Percentiles rank a stretch among this genome's conserved stretches.
These are phyloP conservation scores for Malthinus flaveolus DNA, from an alignment of 2,888 invertebrate species.

Conservation along the genomic window DNA sequence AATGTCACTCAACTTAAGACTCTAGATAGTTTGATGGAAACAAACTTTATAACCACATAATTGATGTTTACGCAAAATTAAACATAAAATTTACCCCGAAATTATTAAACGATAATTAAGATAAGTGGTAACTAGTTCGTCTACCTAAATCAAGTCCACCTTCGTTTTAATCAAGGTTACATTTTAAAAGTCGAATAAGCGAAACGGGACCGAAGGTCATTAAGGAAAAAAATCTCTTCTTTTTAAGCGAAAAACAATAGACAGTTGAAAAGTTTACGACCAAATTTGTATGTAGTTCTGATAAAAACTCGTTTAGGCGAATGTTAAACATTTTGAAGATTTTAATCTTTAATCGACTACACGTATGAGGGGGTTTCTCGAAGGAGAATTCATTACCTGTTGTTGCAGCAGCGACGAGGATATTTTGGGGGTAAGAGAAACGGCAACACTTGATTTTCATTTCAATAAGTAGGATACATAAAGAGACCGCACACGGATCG, in stretches of 20 bases:
- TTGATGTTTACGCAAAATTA: too few relatives aligned
- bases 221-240: constrained; percentile 11
- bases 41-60: too few relatives aligned
- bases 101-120: not conserved
- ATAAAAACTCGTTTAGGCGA: constrained; percentile 30
- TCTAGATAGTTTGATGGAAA: too few relatives aligned
- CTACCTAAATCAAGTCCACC: constrained; percentile 9
- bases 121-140: not conserved
- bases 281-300: constrained; percentile 30
- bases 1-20: too few relatives aligned
- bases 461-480: constrained; percentile 15
- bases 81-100: too few relatives aligned
- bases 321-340: constrained; percentile 30
- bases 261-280: constrained; percentile 29
- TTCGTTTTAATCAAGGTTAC: constrained; percentile 20
- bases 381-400: not conserved
- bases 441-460: not conserved
- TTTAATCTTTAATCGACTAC: constrained; percentile 31
- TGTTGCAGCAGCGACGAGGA: not conserved
- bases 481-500: constrained; percentile 21
- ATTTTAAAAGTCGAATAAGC: constrained; percentile 8
- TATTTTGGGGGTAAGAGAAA: not conserved
- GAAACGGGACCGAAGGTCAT: constrained; percentile 21
- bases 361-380: constrained; percentile 11
- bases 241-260: constrained; percentile 25